These are phyloP conservation scores for Drosophila infuscata DNA, from an alignment of 2,888 invertebrate species.

Conservation along the genomic window DNA sequence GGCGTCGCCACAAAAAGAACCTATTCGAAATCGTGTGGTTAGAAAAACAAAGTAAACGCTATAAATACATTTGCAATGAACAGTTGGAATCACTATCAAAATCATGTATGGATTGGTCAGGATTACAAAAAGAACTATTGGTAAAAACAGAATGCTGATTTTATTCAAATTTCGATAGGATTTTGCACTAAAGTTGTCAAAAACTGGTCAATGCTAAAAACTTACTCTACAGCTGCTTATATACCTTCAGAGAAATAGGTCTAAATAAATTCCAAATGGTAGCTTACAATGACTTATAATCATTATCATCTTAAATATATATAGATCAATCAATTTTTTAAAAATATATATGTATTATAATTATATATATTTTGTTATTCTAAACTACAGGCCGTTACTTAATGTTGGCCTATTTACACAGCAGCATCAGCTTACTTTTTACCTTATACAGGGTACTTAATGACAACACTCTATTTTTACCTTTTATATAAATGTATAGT, in stretches of 20 bases:
- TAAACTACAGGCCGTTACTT: background rate
- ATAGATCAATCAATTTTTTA: too few species aligned
- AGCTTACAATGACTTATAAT: too few species aligned
- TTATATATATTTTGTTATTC: background rate
- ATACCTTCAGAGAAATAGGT: background rate
- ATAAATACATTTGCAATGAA: slow-evolving; percentile 42
- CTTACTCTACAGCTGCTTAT: fast-evolving
- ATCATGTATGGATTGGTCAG: slow-evolving; percentile 5
- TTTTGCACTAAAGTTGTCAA: too few species aligned
- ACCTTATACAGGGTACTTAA: background rate
- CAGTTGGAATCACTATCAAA: slow-evolving; percentile 5
- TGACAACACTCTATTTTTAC: background rate
- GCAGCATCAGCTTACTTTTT: background rate
- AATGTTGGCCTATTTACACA: background rate
- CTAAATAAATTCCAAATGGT: background rate
- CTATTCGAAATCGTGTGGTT: slow-evolving; percentile 11
- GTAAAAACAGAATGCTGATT: background rate
- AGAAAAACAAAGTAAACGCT: slow-evolving; percentile 47
- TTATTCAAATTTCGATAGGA: too few species aligned
- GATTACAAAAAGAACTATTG: background rate
- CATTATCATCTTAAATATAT: too few species aligned
- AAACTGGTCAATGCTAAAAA: background rate
- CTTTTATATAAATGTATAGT: background rate
- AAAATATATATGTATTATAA: too few species aligned
- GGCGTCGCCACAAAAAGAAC: slow-evolving; percentile 1